These are phyloP conservation scores for Addax nasomaculatus DNA, from an alignment of 2,113 vertebrate species.

Conservation along the genomic window DNA sequence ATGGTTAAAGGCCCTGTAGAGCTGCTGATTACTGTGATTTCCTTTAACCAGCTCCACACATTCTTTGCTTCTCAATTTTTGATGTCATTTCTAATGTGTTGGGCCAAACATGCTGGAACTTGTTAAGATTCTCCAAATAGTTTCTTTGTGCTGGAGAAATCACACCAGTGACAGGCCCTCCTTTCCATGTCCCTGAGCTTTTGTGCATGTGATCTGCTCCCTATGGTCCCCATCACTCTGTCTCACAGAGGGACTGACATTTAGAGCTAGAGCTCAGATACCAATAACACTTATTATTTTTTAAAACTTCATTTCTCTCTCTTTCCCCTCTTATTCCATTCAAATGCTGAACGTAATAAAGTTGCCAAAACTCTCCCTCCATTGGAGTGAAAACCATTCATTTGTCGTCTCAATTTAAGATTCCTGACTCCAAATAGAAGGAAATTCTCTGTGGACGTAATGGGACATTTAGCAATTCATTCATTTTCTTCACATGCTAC, in stretches of 20 bases:
- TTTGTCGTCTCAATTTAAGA: constrained; percentile 83
- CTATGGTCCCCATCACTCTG: constrained; percentile 24
- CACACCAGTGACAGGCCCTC: constrained; percentile 45
- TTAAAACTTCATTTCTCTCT: constrained; percentile 65
- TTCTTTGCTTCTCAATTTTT: constrained; percentile 69
- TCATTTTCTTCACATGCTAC: constrained; percentile 86
- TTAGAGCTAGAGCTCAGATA: constrained; percentile 24
- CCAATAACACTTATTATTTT: constrained; percentile 50
- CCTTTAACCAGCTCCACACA: constrained; percentile 67
- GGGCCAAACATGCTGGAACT: constrained; percentile 56
- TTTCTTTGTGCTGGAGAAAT: constrained; percentile 51
- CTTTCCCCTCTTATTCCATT: constrained; percentile 59
- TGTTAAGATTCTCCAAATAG: constrained; percentile 68
- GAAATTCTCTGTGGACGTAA: constrained; percentile 84
- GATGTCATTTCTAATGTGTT: constrained; percentile 71
- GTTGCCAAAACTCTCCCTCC: constrained; percentile 79
- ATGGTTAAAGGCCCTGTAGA: constrained; percentile 49
- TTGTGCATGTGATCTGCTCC: constrained; percentile 48
- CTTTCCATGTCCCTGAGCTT: background rate
- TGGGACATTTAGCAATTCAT: constrained; percentile 88
- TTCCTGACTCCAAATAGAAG: constrained; percentile 78
- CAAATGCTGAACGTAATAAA: constrained; percentile 76
- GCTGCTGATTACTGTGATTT: constrained; percentile 68
- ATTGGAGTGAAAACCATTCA: constrained; percentile 83
- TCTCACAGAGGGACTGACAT: constrained; percentile 49